Percentiles rank a stretch among this genome's conserved stretches.
Conservation (phyloP, 1,140 invertebrate species). For the Lepidostoma basale region DNA sequence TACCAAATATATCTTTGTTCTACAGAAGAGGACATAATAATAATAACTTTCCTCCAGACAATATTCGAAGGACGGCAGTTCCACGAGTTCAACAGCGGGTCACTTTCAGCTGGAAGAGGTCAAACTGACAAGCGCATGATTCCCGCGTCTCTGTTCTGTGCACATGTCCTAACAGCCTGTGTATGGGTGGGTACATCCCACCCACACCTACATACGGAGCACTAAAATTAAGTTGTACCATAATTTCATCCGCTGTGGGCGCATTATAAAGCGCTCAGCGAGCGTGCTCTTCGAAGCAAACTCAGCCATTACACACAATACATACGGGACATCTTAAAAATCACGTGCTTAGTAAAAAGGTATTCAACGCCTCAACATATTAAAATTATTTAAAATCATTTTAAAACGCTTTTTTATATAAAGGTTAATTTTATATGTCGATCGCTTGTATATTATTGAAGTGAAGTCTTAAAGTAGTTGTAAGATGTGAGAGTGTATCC, state of each 20-base stretch:
- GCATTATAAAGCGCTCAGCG: constrained; percentile 12
- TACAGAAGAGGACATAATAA: too few relatives aligned
- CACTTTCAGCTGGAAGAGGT: neutral
- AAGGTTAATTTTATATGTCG: neutral
- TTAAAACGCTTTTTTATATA: neutral
- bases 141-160: neutral
- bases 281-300: neutral
- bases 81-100: neutral
- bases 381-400: too few relatives aligned
- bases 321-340: too few relatives aligned
- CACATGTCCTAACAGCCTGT: neutral
- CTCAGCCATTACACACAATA: too few relatives aligned
- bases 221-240: constrained; percentile 12
- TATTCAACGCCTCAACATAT: too few relatives aligned
- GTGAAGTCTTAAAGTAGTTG: neutral
- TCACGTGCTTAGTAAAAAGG: too few relatives aligned
- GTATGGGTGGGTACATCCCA: too few relatives aligned
- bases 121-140: neutral
- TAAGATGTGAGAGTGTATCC: neutral
- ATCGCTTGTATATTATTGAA: neutral
- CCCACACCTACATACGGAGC: too few relatives aligned
- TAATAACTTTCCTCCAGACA: too few relatives aligned
- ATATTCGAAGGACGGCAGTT: too few relatives aligned
- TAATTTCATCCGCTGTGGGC: constrained; percentile 9
- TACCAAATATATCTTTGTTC: too few relatives aligned